phyloP scores from a whole-genome alignment of 2,888 invertebrate genomes.

The Epsilonema sp. region DNA sequence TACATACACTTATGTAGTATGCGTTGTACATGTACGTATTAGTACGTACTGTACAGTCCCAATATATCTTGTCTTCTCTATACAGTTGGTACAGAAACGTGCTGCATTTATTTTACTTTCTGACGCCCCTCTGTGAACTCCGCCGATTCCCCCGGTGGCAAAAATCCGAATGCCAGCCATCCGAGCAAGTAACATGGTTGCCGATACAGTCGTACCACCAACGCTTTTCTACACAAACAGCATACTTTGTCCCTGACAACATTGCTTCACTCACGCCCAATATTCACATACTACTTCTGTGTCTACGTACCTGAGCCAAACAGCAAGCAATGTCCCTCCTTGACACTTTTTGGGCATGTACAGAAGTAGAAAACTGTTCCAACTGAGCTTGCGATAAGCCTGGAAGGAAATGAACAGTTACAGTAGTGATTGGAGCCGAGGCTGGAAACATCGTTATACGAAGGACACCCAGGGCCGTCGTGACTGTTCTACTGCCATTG shows the following conservation, averaged over 20 bases:
- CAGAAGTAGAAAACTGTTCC: conserved; percentile 42
- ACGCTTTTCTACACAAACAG: conserved; percentile 37
- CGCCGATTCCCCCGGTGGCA: conserved; percentile 79
- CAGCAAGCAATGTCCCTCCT: conserved; percentile 34
- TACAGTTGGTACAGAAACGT: no score
- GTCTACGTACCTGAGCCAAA: conserved; percentile 14
- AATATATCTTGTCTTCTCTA: no score
- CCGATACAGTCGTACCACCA: conserved; percentile 90
- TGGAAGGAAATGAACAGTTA: conserved; percentile 11
- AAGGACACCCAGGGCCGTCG: no score
- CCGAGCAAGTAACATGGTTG: conserved; percentile 66
- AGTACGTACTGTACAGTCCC: no score
- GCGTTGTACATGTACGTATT: no score
- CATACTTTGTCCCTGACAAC: no score
- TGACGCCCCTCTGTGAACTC: conserved; percentile 76
- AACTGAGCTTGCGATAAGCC: conserved; percentile 44
- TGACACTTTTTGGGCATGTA: conserved; percentile 55
- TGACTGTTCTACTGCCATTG: no score
- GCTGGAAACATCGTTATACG: no score
- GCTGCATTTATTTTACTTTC: no score
- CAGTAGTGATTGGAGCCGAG: not conserved
- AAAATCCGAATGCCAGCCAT: conserved; percentile 64
- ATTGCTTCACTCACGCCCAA: no score
- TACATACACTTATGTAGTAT: no score
- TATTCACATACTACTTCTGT: no score